Evolutionary conservation across 2,888 invertebrate species (phyloP), one percentile per base, ranked within the genome.

Genomic region (Carcina quercana): DNA sequence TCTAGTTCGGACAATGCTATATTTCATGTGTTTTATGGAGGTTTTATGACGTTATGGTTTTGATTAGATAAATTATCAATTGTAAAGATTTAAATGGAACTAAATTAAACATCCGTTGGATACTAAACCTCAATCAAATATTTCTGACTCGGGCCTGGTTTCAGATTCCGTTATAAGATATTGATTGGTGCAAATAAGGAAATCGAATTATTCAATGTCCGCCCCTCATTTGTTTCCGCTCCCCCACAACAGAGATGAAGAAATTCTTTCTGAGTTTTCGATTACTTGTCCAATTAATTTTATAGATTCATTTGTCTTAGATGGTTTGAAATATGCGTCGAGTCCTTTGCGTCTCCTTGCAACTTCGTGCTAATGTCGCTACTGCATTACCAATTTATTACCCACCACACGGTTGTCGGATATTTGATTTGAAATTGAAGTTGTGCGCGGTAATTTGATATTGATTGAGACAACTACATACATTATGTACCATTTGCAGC

Each of bases 211-310:
- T 80, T 83, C 83, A 83, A 80, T 71, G 83, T 82, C 83, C 82
- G 78, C 83, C 83, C 79, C 69, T 70, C 76, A 83, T 83, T 82
- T 82, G 79, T 83, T 75, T 74, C 60, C 52, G 65, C 70, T 76
- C 80, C 83, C 79, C 82, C 60, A 68, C 58, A 72, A 53, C 68
- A 73, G 72, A 80, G 73, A 82, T 76, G 78, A 73, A 80, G 80
- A 82, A 83, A 83, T 83, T 82, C 83, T 83, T 83, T 82, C 78
- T 64, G 69, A 83, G 79, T 82, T 83, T 83, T 83, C 83, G 82
- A 83, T 83, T 83, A 82, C 83, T 82, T 75, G 76, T 78, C 76
- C 82, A 83, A 83, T 82, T 82, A 83, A 82, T 80, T 83, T 82
- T 79, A 82, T 83, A 79, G 79, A 78, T 80, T 76, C 75, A 80